Evolutionary conservation across 2,113 vertebrate genomes (phyloP), one percentile per base, ranked within the genome.

Genomic region (Corythaixoides concolor): DNA sequence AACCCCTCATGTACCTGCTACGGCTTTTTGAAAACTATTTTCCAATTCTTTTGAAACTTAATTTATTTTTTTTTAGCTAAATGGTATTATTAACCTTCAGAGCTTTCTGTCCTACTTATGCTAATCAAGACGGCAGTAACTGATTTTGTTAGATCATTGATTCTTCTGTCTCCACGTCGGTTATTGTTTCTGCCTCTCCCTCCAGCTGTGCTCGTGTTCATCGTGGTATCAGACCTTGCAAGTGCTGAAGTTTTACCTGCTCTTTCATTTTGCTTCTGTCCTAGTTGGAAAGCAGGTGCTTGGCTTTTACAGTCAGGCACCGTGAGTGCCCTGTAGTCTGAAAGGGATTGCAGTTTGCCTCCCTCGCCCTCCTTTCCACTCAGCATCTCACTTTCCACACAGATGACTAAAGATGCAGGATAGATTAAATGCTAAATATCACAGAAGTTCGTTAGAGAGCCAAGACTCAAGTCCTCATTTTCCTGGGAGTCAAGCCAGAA

Each of bases 251-350:
- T 63, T 90, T 91, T 70, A 58, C 47, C 67, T 37, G 41, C 5
- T 70, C 55, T 74, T 85, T 62, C 23, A 6, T 82, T 85, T 58
- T 53, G 35, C 45, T 56, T 37, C 74, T n/a, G 32, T 39, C 85
- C 14, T 56, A 28, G 35, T 9, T 24, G 21, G 45, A 39, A 74
- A 35, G 39, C 13, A 11, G 0, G 0, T 5, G 17, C 59, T 45
- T 55, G 37, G 47, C 21, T 90, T 77, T 64, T 77, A 32, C 33
- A 39, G 9, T 67, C 20, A 8, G 55, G 12, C 3, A 32, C 23
- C 0, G 0, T 3, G 33, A 75, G 39, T 0, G 0, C 28, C n/a
- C 60, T 4, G 8, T 30, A 68, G 62, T 49, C 47, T 26, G 27
- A 33, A 70, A 45, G 33, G 21, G n/a, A 45, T 84, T 90, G 39